phyloP scores from a whole-genome alignment of 2,888 invertebrate genomes.

The Dasypolia templi region DNA sequence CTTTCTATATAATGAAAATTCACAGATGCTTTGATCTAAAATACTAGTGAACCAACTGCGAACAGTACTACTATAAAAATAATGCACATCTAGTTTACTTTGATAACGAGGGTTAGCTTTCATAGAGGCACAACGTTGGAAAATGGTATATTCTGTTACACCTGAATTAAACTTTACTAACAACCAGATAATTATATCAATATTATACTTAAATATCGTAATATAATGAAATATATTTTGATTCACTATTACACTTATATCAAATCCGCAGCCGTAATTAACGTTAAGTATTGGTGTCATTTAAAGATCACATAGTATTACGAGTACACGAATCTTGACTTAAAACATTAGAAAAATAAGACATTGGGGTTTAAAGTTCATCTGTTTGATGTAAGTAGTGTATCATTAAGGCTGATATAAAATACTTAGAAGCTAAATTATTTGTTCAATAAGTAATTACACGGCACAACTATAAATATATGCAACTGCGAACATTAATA shows the following conservation, averaged over 20 bases:
- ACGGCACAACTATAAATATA: slow-evolving; percentile 28
- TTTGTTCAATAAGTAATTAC: slow-evolving; percentile 52
- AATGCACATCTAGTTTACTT: slow-evolving; percentile 49
- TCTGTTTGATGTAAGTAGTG: slow-evolving; percentile 25
- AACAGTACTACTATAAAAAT: slow-evolving; percentile 55
- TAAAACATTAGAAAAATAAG: slow-evolving; percentile 11
- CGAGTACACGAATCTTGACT: slow-evolving; percentile 13
- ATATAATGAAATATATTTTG: slow-evolving; percentile 32
- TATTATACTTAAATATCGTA: slow-evolving; percentile 38
- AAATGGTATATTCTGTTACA: slow-evolving; percentile 40
- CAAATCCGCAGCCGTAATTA: slow-evolving; percentile 24
- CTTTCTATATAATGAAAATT: slow-evolving; percentile 7
- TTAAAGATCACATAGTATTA: slow-evolving; percentile 44
- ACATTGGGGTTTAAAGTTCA: slow-evolving; percentile 31
- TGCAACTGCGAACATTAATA: slow-evolving; percentile 49
- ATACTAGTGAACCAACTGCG: slow-evolving; percentile 16
- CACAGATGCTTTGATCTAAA: slow-evolving; percentile 1
- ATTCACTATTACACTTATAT: slow-evolving; percentile 27
- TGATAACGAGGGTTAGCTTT: slow-evolving; percentile 38
- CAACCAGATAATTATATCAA: slow-evolving; percentile 27
- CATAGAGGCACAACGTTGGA: slow-evolving; percentile 58
- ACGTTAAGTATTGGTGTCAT: slow-evolving; percentile 40
- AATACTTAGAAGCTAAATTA: slow-evolving; percentile 38
- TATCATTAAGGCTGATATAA: slow-evolving; percentile 26
- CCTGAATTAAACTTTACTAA: slow-evolving; percentile 34